phyloP scores from a whole-genome alignment of 2,888 invertebrate genomes.

The Gastracanthus pulcherrimus region DNA sequence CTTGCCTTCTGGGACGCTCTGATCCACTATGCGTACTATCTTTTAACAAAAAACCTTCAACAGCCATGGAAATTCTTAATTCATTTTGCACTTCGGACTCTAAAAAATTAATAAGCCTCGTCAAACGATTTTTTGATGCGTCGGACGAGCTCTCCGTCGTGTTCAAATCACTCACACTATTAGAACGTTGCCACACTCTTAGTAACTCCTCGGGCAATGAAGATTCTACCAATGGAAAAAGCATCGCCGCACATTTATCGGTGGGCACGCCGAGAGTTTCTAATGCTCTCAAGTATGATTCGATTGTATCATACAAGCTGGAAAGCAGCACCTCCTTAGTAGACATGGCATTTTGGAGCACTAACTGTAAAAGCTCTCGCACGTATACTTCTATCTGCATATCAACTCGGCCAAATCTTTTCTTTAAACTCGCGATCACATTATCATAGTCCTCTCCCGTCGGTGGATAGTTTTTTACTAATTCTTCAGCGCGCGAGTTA shows the following conservation, averaged over 20 bases:
- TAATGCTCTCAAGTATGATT: constrained; percentile 64
- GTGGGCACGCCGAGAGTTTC: constrained; percentile 61
- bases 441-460: constrained; percentile 65
- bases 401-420: too few relatives aligned
- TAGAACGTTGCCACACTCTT: constrained; percentile 60
- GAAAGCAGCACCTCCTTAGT: too few relatives aligned
- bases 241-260: constrained; percentile 63
- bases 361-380: too few relatives aligned
- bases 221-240: constrained; percentile 65
- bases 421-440: constrained; percentile 62
- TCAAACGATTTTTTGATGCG: too few relatives aligned
- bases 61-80: background rate
- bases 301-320: constrained; percentile 66
- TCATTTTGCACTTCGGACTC: too few relatives aligned
- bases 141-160: too few relatives aligned
- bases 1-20: too few relatives aligned
- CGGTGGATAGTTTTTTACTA: constrained; percentile 63
- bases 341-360: too few relatives aligned
- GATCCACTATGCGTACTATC: too few relatives aligned
- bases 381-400: too few relatives aligned
- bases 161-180: too few relatives aligned
- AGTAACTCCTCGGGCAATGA: too few relatives aligned
- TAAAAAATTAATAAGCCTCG: constrained; percentile 57
- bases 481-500: constrained; percentile 61
- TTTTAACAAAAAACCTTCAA: background rate